phyloP scores from a whole-genome alignment of 2,888 invertebrate species.

The Drosophila prostipennis region DNA sequence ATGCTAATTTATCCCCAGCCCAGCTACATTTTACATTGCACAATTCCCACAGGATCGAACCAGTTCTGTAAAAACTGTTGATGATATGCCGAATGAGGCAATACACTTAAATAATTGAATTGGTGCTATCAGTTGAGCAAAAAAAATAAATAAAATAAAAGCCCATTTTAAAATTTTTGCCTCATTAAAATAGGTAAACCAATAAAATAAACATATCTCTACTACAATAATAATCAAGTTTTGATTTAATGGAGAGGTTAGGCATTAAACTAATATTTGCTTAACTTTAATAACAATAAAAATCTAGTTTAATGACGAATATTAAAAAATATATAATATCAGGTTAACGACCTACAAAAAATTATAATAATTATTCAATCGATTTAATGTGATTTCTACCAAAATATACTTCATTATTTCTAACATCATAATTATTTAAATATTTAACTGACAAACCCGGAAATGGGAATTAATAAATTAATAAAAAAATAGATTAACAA shows the following conservation, averaged over 20 bases:
- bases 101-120: background rate
- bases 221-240: too few relatives aligned
- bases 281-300: background rate
- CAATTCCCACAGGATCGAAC: constrained; percentile 36
- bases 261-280: background rate
- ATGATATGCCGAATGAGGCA: constrained; percentile 2
- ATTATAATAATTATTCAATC: too few relatives aligned
- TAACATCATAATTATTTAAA: too few relatives aligned
- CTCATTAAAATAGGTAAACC: background rate
- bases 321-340: background rate
- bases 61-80: constrained; percentile 11
- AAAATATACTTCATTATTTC: too few relatives aligned
- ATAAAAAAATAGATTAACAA: too few relatives aligned
- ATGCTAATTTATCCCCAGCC: constrained; percentile 26
- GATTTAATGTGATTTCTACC: too few relatives aligned
- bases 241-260: too few relatives aligned
- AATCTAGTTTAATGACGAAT: background rate
- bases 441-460: too few relatives aligned
- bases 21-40: background rate
- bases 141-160: background rate
- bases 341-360: too few relatives aligned
- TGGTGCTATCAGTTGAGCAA: too few relatives aligned
- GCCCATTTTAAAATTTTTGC: too few relatives aligned
- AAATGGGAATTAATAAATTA: too few relatives aligned
- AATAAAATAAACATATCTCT: background rate